Evolutionary conservation across 30 jellyfish, hydroid and myxozoan genomes (phyloP).

Genomic region (Aurelia sp.): DNA sequence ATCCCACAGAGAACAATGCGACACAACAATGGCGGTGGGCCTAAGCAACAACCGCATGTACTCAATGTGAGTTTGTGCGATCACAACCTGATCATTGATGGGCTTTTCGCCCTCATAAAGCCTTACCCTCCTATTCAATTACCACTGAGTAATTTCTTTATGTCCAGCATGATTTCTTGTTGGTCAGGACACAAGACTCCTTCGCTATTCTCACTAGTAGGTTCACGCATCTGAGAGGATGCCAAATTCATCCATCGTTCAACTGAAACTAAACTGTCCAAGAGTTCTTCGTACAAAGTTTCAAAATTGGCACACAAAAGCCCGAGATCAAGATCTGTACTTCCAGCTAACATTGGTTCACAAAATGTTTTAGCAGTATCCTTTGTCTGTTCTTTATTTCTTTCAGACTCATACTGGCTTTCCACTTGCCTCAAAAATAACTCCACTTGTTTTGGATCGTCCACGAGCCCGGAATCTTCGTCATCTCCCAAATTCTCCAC

Average conservation of each 20-base stretch:
- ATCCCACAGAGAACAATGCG: no score
- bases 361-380: constrained; percentile 3
- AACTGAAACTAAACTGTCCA: constrained; percentile 62
- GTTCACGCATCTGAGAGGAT: not conserved
- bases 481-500: not conserved
- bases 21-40: no score
- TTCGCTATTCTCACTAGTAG: not conserved
- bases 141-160: constrained; percentile 2
- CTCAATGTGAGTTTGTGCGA: not conserved
- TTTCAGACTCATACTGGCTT: constrained; percentile 37
- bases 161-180: constrained; percentile 45
- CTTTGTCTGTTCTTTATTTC: constrained; percentile 9
- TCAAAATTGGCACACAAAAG: constrained; percentile 70
- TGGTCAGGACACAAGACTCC: constrained; percentile 38
- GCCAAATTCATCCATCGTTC: constrained; percentile 81
- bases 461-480: constrained; percentile 44
- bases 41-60: no score
- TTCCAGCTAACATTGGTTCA: constrained; percentile 36
- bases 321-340: constrained; percentile 38
- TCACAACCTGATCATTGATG: not conserved
- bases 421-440: constrained; percentile 73
- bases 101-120: not conserved
- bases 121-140: not conserved
- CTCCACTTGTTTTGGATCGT: constrained; percentile 77
- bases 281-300: constrained; percentile 58